Percentiles rank a stretch among this genome's conserved stretches.
These are phyloP conservation scores for Cladopsammia gracilis DNA, from an alignment of 64 coral and sea anemone species.

Conservation along the genomic window DNA sequence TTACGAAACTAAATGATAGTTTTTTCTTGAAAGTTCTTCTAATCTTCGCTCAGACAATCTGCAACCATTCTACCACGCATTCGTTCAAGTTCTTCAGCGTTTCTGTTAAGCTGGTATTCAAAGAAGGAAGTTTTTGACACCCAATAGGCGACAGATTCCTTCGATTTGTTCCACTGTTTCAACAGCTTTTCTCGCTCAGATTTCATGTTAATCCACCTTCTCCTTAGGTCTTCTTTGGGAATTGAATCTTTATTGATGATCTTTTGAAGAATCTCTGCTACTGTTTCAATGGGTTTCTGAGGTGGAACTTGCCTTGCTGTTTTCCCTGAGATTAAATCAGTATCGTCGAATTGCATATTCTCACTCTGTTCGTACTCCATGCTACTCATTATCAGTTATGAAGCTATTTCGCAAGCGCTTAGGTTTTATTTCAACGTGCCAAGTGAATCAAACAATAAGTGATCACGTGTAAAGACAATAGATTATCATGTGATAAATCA, in stretches of 20 bases:
- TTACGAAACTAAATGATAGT: too few species aligned
- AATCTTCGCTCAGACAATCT: too few species aligned
- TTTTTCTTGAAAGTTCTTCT: too few species aligned
- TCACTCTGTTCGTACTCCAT: constrained; percentile 50
- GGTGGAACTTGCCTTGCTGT: constrained; percentile 29
- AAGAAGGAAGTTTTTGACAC: constrained; percentile 44
- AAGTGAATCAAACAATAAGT: too few species aligned
- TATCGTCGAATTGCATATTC: constrained; percentile 60
- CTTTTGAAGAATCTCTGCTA: constrained; percentile 45
- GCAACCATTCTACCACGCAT: constrained; percentile 3
- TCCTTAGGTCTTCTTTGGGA: constrained; percentile 62
- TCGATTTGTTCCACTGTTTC: constrained; percentile 71
- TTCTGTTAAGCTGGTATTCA: constrained; percentile 39
- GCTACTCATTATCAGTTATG: constrained; percentile 32
- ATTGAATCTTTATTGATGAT: constrained; percentile 36
- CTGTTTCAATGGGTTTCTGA: constrained; percentile 36
- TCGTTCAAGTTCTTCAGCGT: constrained; percentile 36
- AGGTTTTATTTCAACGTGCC: not conserved
- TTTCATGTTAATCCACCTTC: constrained; percentile 18
- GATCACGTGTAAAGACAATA: too few species aligned
- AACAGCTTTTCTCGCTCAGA: constrained; percentile 57
- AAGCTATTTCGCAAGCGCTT: constrained; percentile 32
- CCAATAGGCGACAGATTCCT: constrained; percentile 40
- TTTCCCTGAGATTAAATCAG: constrained; percentile 26
- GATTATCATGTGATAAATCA: constrained; percentile 47